A percentile compares a stretch with the other conserved stretches of the same genome.
Evolutionary conservation across 1,140 invertebrate species (phyloP).

Genomic region (Zaprionus gabonicus): DNA sequence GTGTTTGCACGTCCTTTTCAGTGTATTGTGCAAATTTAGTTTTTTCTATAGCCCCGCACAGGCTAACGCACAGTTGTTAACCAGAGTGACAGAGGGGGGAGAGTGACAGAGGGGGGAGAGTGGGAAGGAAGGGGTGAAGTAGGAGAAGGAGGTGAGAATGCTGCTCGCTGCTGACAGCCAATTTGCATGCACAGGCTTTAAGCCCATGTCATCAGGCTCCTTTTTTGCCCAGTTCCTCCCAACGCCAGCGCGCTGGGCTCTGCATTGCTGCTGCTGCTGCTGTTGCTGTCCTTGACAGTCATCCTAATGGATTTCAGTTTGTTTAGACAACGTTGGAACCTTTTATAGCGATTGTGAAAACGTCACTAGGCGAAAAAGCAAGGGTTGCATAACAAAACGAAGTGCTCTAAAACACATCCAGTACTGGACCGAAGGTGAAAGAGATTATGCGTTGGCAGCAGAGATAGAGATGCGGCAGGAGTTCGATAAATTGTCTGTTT

Average conservation of each 20-base stretch:
- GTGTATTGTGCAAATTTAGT: constrained; percentile 76
- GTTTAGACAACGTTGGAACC: constrained; percentile 35
- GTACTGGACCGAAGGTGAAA: background rate
- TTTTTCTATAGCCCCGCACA: constrained; percentile 26
- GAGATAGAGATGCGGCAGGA: background rate
- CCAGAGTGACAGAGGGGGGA: background rate
- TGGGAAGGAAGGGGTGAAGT: too few relatives aligned
- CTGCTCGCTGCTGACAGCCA: constrained; percentile 23
- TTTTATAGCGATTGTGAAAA: constrained; percentile 20
- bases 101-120: background rate
- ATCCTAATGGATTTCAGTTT: constrained; percentile 46
- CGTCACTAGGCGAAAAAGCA: background rate
- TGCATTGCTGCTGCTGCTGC: background rate
- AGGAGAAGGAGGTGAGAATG: background rate
- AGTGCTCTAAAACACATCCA: background rate
- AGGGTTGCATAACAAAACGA: constrained; percentile 16
- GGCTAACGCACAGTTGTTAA: constrained; percentile 6
- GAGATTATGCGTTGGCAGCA: constrained; percentile 1
- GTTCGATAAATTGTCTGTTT: too few relatives aligned
- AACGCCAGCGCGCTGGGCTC: background rate
- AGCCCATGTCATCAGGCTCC: constrained; percentile 32
- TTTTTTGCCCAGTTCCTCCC: background rate
- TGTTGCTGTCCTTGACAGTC: constrained; percentile 45
- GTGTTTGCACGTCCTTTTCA: constrained; percentile 78
- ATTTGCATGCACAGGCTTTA: constrained; percentile 43